These are phyloP conservation scores for Diadromus collaris DNA, from an alignment of 2,888 invertebrate species.

Conservation along the genomic window DNA sequence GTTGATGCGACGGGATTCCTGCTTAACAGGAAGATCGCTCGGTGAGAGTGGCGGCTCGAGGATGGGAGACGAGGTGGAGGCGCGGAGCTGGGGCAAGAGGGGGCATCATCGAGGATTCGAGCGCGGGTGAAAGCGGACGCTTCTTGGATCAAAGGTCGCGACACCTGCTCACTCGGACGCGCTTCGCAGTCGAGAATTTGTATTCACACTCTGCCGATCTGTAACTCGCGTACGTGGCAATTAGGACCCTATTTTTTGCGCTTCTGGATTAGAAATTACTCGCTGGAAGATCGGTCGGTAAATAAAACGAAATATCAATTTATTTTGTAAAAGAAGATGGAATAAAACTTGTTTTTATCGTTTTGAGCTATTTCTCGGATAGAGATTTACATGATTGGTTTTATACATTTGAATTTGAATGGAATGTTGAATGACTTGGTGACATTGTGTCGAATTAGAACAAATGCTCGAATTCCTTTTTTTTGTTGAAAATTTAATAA, in stretches of 20 bases:
- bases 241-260: not conserved
- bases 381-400: too few relatives aligned
- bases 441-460: too few relatives aligned
- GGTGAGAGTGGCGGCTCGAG: constrained; percentile 53
- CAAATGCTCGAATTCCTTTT: too few relatives aligned
- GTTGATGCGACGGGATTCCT: constrained; percentile 47
- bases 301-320: not conserved
- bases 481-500: too few relatives aligned
- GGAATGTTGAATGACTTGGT: too few relatives aligned
- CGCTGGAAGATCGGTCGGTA: not conserved
- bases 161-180: constrained; percentile 61
- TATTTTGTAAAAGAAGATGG: not conserved
- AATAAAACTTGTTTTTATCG: not conserved
- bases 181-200: constrained; percentile 9
- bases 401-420: too few relatives aligned
- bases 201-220: not conserved
- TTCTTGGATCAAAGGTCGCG: constrained; percentile 63
- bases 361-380: not conserved
- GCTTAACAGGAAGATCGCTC: constrained; percentile 57
- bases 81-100: constrained; percentile 16
- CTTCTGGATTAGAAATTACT: not conserved
- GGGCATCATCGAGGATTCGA: constrained; percentile 56
- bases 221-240: not conserved
- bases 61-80: not conserved
- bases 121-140: constrained; percentile 63